Conservation (phyloP, 2,113 vertebrate species). For the Corynorhinus townsendii region DNA sequence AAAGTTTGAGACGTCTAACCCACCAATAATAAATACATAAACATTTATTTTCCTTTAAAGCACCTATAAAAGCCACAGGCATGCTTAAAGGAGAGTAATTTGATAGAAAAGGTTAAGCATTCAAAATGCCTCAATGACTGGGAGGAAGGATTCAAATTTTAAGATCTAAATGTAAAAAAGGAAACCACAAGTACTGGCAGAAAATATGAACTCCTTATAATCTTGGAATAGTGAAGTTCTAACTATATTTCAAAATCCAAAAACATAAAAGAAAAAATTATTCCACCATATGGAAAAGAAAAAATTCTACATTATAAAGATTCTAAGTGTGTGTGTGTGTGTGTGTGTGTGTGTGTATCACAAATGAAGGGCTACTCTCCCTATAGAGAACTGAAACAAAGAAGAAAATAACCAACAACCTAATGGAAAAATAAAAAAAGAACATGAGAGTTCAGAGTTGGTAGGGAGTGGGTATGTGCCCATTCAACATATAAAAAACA, state of each 20-base stretch:
- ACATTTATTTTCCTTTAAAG: constrained; percentile 11
- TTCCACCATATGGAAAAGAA: neutral
- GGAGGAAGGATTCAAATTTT: constrained; percentile 20
- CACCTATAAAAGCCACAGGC: neutral
- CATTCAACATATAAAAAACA: neutral
- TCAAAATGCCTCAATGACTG: neutral
- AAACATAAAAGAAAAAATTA: neutral
- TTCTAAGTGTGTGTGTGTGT: neutral
- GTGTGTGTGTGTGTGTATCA: too few species aligned
- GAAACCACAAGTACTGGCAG: neutral
- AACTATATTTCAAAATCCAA: constrained; percentile 13
- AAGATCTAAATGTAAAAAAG: constrained; percentile 7
- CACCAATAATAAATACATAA: neutral
- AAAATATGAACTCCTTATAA: constrained; percentile 25
- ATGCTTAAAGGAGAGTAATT: neutral
- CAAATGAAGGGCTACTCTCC: neutral
- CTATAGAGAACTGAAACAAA: neutral
- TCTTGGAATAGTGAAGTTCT: neutral
- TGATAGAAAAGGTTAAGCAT: constrained; percentile 1
- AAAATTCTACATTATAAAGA: neutral
- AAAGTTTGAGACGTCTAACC: neutral
- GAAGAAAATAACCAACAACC: neutral
- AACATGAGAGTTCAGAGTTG: neutral
- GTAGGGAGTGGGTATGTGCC: neutral
- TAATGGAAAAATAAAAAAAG: neutral